Evolutionary conservation across 1,140 invertebrate genomes (phyloP).

Genomic region (Lordiphosa clarofinis): DNA sequence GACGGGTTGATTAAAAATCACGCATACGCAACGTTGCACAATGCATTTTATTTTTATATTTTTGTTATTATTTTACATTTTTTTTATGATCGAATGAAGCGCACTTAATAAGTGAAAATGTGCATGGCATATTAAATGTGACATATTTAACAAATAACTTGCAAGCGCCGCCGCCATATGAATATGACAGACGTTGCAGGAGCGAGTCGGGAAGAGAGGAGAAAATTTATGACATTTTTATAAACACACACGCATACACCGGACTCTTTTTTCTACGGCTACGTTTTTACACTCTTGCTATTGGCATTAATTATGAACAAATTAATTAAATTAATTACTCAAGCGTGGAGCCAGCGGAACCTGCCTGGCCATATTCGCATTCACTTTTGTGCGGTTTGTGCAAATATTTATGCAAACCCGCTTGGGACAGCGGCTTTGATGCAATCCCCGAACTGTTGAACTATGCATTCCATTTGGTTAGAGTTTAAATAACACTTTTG

Average conservation of each 20-base stretch:
- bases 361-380: conserved; percentile 13
- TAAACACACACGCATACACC: conserved; percentile 24
- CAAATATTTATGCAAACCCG: conserved; percentile 47
- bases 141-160: conserved; percentile 62
- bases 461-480: conserved; percentile 42
- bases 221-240: conserved; percentile 46
- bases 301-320: conserved; percentile 62
- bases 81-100: conserved; percentile 41
- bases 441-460: conserved; percentile 18
- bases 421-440: conserved; percentile 39
- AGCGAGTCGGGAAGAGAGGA: conserved; percentile 5
- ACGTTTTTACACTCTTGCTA: conserved; percentile 39
- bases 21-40: conserved; percentile 52
- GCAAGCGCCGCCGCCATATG: conserved; percentile 33
- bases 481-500: conserved; percentile 35
- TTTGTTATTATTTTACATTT: conserved; percentile 16
- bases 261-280: conserved; percentile 12
- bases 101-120: conserved; percentile 64
- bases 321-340: conserved; percentile 66
- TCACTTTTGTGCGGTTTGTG: conserved; percentile 40
- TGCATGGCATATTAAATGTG: conserved; percentile 59
- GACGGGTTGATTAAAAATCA: conserved; percentile 56
- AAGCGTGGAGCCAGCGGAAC: conserved; percentile 27
- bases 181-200: conserved; percentile 42
- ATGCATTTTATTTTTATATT: conserved; percentile 26